Evolutionary conservation across 1,140 invertebrate species (phyloP).

Genomic region (Pogonomyrmex barbatus): DNA sequence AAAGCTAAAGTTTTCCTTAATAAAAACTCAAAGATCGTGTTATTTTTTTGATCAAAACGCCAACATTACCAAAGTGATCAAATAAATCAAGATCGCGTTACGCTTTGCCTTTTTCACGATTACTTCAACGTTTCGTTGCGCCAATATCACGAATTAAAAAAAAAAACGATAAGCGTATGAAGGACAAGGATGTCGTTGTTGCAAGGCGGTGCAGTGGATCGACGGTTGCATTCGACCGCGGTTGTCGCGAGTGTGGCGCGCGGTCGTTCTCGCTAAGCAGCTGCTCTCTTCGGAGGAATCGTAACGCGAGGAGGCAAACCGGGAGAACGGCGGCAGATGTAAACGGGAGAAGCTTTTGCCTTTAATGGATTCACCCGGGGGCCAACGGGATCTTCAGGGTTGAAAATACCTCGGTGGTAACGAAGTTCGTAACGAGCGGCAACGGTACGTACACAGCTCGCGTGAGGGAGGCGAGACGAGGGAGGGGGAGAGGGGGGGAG

Average conservation of each 20-base stretch:
- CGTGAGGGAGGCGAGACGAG: not conserved
- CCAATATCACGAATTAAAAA: not conserved
- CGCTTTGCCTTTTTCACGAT: not conserved
- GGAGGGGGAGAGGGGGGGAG: too few species aligned
- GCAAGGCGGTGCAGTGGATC: not conserved
- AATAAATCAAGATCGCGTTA: not conserved
- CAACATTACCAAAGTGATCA: not conserved
- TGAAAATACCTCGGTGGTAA: conserved; percentile 75
- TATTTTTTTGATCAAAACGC: not conserved
- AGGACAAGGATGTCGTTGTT: not conserved
- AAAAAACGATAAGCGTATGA: not conserved
- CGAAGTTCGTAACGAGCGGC: conserved; percentile 74
- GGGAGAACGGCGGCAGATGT: conserved; percentile 70
- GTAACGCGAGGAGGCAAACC: conserved; percentile 55
- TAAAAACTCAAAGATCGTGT: not conserved
- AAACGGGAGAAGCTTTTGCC: conserved; percentile 76
- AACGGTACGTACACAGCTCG: conserved; percentile 41
- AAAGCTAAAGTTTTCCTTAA: not conserved
- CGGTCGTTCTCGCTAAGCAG: conserved; percentile 67
- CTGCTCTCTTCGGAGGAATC: conserved; percentile 59
- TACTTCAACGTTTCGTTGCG: not conserved
- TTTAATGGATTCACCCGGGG: conserved; percentile 75
- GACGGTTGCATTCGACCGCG: conserved; percentile 25
- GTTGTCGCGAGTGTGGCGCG: conserved; percentile 22
- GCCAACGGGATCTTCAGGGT: conserved; percentile 74